Percentiles rank a stretch among this genome's conserved stretches.
Conservation (phyloP, 2,113 vertebrate species). For the Ciconia stormi region DNA sequence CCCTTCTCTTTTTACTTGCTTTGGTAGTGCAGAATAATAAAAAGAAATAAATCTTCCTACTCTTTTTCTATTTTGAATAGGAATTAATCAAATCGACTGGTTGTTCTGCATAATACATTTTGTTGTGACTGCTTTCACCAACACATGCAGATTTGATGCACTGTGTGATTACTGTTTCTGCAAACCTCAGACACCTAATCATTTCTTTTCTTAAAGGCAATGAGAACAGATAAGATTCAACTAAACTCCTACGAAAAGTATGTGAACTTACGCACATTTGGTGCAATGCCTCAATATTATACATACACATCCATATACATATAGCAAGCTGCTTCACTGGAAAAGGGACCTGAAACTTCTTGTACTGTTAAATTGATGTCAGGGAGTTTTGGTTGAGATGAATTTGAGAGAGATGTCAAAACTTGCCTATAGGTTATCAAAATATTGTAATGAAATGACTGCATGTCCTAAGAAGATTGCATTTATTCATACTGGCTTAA, state of each 20-base stretch:
- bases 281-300: not conserved
- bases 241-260: not conserved
- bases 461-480: not conserved
- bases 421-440: not conserved
- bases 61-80: conserved; percentile 34
- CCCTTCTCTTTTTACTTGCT: conserved; percentile 20
- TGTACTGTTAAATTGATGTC: not conserved
- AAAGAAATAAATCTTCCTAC: conserved; percentile 44
- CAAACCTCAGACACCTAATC: not conserved
- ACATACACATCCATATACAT: not conserved
- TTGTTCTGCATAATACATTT: conserved; percentile 35
- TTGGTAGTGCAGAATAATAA: conserved; percentile 43
- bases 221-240: not conserved
- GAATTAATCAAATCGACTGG: conserved; percentile 38
- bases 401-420: not conserved
- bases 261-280: not conserved
- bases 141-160: conserved; percentile 39
- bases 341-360: not conserved
- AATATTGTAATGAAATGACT: not conserved
- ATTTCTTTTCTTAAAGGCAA: conserved; percentile 17
- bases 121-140: conserved; percentile 9
- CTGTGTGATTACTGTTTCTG: conserved; percentile 13
- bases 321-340: not conserved
- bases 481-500: not conserved
- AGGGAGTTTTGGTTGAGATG: not conserved